Base-by-base conservation (phyloP, 2,888 invertebrate species). In the Caenorhabditis auriculariae region DNA sequence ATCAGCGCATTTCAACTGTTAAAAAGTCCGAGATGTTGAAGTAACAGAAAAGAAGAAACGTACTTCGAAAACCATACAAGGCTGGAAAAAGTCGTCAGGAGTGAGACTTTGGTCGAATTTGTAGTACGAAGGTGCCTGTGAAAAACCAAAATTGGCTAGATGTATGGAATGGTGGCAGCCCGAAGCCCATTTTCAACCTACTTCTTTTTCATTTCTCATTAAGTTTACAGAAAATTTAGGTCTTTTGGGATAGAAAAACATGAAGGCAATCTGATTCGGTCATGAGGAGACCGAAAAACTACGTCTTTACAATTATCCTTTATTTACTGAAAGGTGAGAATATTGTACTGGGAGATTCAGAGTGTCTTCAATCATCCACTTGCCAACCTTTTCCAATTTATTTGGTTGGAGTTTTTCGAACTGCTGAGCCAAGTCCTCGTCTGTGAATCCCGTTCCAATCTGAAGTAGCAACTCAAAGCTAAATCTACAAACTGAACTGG, bases 401-500 rank as follows among this genome's bases (percentile, higher is more conserved):
- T 90, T 88, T 1, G 87, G 84, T 74, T 90, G 88, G 27, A 98
- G 87, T 70, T 87, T 87, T 41, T 88, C 88, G 0, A 89, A 87
- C 82, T 93, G 90, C 12, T 85, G 85, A 60, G 88, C 87, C 42
- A 98, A 86, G 78, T 89, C 88, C 32, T 93, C 93, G 82, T 98
- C 98, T 52, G 88, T 89, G 84, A 98, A 96, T 48, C 98, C 96
- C 60, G 91, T 91, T 57, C 93, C 91, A 81, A 93, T 88, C 89
- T 89, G 71, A 17, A 73, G 69, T 49, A 27, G 42, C 15, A 17
- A 32, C 35, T n/a, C n/a, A 32, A 12, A 9, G 35, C 9, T 32
- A 12, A 12, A 52, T 38, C 29, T 26, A 35, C 28, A 12, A n/a
- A n/a, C n/a, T n/a, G n/a, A n/a, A n/a, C n/a, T n/a, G 66, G 66